Base-by-base conservation (phyloP, 2,888 invertebrate genomes). In the Lithodes maja region DNA sequence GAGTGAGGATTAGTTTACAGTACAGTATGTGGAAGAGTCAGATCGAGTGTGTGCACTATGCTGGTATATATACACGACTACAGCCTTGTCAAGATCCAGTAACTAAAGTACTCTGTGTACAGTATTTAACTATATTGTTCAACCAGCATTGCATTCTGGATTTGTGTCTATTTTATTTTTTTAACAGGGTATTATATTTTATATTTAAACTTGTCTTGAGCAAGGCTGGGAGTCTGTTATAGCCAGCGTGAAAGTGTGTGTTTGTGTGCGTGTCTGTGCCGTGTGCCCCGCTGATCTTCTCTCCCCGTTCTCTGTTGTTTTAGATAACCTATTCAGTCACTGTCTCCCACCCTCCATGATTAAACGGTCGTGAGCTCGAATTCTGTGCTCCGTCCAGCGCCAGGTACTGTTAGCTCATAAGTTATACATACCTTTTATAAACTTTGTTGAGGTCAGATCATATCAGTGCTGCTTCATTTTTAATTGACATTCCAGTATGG, bases 311-410 rank as follows among this genome's bases (percentile, higher is more conserved):
- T 90, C 90, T 91, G 87, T 91, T 91, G 91, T 91, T 91, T 91
- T 91, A 91, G 91, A 91, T 91, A 89, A 91, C 90, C 90, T 91
- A 91, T 91, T 91, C 91, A 91, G 91, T 91, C 90, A 90, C 91
- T 91, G 88, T 90, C 91, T 86, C 89, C 91, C 90, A 91, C 90
- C 90, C 91, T 90, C 90, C 91, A 91, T 91, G 91, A 90, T 91
- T 88, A 89, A 90, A 88, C 90, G 90, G 90, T 88, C 91, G 85
- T 90, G 91, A 91, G 91, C 89, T 90, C 91, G 87, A 90, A 90
- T 86, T 84, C 90, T 82, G 91, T 91, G 91, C 91, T 90, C 91
- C 91, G 85, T 81, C 88, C 90, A 83, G 78, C 85, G 90, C 88
- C 91, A 91, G 91, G 91, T 91, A 91, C 89, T 91, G 90, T 85